These are phyloP conservation scores for Bombus difficillimus DNA, from an alignment of 1,140 invertebrate genomes.

Conservation along the genomic window DNA sequence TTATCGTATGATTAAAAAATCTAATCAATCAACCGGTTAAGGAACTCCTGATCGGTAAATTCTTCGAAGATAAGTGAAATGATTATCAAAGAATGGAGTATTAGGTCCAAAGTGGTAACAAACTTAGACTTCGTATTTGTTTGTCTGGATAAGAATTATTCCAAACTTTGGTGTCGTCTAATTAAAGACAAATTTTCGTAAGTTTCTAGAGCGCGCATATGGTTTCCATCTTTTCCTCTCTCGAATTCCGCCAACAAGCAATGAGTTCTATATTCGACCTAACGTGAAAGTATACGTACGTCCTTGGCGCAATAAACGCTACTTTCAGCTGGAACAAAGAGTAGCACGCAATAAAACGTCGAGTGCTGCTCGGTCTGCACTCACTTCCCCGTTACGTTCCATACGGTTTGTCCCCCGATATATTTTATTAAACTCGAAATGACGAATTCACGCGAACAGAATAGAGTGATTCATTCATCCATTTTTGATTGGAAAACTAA, in stretches of 20 bases:
- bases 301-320: slow-evolving; percentile 44
- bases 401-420: not conserved
- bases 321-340: slow-evolving; percentile 44
- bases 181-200: not conserved
- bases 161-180: not conserved
- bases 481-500: not conserved
- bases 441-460: not conserved
- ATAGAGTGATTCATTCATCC: not conserved
- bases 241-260: slow-evolving; percentile 13
- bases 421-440: slow-evolving; percentile 8
- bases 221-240: slow-evolving; percentile 21
- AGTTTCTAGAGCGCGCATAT: not conserved
- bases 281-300: slow-evolving; percentile 43
- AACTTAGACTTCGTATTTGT: too few relatives aligned
- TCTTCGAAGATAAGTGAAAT: too few relatives aligned
- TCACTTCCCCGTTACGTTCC: slow-evolving; percentile 24
- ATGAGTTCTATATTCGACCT: slow-evolving; percentile 32
- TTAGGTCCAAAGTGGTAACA: too few relatives aligned
- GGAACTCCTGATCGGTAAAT: too few relatives aligned
- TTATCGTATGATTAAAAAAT: too few relatives aligned
- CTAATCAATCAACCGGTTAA: too few relatives aligned
- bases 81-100: too few relatives aligned
- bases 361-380: not conserved
- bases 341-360: slow-evolving; percentile 27
- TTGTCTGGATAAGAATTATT: too few relatives aligned